Evolutionary conservation across 2,113 vertebrate species (phyloP), one percentile per base, ranked within the genome.

Genomic region (Salminus brasiliensis): DNA sequence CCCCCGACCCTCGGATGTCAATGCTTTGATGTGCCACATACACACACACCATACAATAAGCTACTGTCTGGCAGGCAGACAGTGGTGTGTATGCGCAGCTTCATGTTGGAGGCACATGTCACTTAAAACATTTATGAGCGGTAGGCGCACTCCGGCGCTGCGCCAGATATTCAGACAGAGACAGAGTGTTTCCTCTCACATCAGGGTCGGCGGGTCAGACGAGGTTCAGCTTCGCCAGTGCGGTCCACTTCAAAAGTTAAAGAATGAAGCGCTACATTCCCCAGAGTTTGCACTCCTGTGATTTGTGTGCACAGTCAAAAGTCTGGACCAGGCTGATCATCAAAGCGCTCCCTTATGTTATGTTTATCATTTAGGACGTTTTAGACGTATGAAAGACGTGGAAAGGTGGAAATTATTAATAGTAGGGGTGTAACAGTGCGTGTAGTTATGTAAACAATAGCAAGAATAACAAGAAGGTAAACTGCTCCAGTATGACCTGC

Each of bases 221-320:
- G 13, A 12, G 74, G 84, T 76, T 83, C 73, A 79, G 65, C 45
- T 47, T 45, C 9, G 21, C 47, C 80, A 29, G 25, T 25, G 29
- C 49, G 15, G 11, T 21, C 5, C 67, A 77, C 81, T 83, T 81
- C 76, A 86, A 83, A n/a, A 86, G 82, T 25, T n/a, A 55, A 84
- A 72, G 30, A 80, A 77, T 66, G 80, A 76, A 67, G 80, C 74
- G 85, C 53, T 72, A 86, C 77, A 82, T 84, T 86, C 77, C 80
- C 71, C 27, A 16, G 29, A 65, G 80, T 81, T 75, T 32, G 53
- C n/a, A 15, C 52, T 65, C n/a, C 34, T 25, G 43, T 29, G 63
- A 60, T 43, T 1, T 30, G 15, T 4, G 68, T 49, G 23, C 57
- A 34, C 12, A 39, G 27, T 36, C 23, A 71, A 41, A 41, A 57